Conservation (phyloP, 1,140 invertebrate species). For the Aphelinus atriplicis region DNA sequence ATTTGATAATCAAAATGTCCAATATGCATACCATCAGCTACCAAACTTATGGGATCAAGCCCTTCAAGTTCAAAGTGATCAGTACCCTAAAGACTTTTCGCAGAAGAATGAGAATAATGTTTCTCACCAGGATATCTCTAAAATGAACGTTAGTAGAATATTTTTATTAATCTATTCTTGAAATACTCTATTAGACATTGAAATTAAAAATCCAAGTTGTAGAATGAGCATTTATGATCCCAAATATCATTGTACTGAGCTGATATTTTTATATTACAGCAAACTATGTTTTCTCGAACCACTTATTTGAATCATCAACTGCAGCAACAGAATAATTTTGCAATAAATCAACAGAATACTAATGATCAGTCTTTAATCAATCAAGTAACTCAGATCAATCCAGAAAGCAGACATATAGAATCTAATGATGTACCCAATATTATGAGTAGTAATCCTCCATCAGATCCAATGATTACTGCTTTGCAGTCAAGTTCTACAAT, state of each 20-base stretch:
- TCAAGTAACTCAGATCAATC: conserved; percentile 47
- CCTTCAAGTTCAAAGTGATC: conserved; percentile 51
- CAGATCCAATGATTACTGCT: conserved; percentile 17
- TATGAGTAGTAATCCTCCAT: conserved; percentile 23
- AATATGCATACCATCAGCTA: conserved; percentile 61
- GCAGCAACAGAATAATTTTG: conserved; percentile 10
- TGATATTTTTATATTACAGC: conserved; percentile 31
- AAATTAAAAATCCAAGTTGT: no score
- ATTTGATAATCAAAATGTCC: conserved; percentile 60
- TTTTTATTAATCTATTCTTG: not conserved
- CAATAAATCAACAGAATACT: conserved; percentile 14
- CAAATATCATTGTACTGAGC: no score
- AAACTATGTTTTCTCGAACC: conserved; percentile 7
- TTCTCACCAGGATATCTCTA: conserved; percentile 50
- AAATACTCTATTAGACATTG: not conserved
- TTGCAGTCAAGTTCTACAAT: conserved; percentile 24
- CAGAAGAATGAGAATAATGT: conserved; percentile 53
- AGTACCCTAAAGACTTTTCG: conserved; percentile 54
- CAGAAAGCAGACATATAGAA: conserved; percentile 36
- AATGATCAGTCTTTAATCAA: conserved; percentile 37
- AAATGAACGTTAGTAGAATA: conserved; percentile 46
- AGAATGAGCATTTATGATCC: no score
- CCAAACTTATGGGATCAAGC: conserved; percentile 62
- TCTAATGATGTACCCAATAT: conserved; percentile 38
- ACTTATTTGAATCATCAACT: conserved; percentile 36